A percentile compares a stretch with the other conserved stretches of the same genome.
phyloP scores from a whole-genome alignment of 2,113 vertebrate species.

The Oryzias woworae region DNA sequence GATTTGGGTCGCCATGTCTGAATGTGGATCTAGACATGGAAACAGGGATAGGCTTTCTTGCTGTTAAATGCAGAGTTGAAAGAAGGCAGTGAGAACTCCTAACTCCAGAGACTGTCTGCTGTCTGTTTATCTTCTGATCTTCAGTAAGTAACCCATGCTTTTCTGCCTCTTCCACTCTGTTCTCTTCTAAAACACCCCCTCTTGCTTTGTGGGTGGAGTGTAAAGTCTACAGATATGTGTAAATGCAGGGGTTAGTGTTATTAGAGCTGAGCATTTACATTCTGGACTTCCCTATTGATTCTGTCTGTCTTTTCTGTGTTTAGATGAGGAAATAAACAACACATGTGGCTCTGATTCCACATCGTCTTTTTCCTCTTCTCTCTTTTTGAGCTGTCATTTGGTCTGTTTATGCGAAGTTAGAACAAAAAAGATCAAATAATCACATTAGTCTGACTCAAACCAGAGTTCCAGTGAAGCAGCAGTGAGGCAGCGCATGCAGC shows the following conservation, averaged over 20 bases:
- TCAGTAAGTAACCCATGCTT: too few species aligned
- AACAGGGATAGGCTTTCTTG: too few species aligned
- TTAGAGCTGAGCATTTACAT: slow-evolving; percentile 94
- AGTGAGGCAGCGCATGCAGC: too few species aligned
- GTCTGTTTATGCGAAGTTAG: slow-evolving; percentile 12
- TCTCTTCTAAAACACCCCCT: slow-evolving; percentile 14
- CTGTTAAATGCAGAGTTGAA: too few species aligned
- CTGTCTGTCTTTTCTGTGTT: slow-evolving; percentile 93
- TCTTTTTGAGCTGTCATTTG: slow-evolving; percentile 24
- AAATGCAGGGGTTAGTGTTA: slow-evolving; percentile 88
- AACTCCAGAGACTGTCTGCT: slow-evolving; percentile 69
- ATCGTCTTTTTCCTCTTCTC: slow-evolving; percentile 42
- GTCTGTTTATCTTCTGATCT: slow-evolving; percentile 83
- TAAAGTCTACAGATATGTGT: slow-evolving; percentile 71
- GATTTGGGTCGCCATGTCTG: too few species aligned
- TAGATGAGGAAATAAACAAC: slow-evolving; percentile 97
- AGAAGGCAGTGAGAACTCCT: background rate
- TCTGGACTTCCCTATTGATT: slow-evolving; percentile 96
- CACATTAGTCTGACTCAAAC: too few species aligned
- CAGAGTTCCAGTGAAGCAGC: too few species aligned
- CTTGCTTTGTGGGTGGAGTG: slow-evolving; percentile 56
- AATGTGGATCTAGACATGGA: too few species aligned
- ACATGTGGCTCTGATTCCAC: slow-evolving; percentile 81
- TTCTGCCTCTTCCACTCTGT: slow-evolving; percentile 1
- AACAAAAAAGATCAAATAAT: too few species aligned